Evolutionary conservation across 2,888 invertebrate species (phyloP), one percentile per base, ranked within the genome.

Genomic region (Trachelus stipa): DNA sequence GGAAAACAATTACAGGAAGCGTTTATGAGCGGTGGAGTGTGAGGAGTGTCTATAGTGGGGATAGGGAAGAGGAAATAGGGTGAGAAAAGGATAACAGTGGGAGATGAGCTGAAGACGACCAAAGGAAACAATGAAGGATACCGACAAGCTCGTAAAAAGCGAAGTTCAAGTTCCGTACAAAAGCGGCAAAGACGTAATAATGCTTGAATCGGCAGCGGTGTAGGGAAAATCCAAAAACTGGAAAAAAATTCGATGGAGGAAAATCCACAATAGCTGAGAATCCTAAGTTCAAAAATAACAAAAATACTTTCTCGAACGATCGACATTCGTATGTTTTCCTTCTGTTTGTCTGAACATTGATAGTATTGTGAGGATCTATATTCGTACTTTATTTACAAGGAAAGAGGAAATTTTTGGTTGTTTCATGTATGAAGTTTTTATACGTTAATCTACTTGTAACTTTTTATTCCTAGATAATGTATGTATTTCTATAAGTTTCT

Each of bases 1-100:
- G 79, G 80, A 77, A 83, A 83, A 83, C 83, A 84, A 86, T 86
- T 83, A 81, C 80, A 68, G 56, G 23, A 56, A 56, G 56, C 56
- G 23, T 56, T 56, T 56, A 56, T 56, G 56, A 56, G 23, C 75
- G 73, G 68, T 40, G 73, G 69, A 69, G 30, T 12, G 34, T 69
- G 33, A 31, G n/a, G 69, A 33, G 37, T 11, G 71, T 15, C 68
- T 69, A 73, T 71, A 68, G 76, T 4, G n/a, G 30, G 37, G n/a
- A 76, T 15, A 76, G 37, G 56, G 75, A 73, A 23, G 81, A 69
- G 76, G 81, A 80, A 81, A 80, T 73, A 80, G 81, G 79, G 75
- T 33, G 31, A 77, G 76, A 56, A 34, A 79, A 73, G 74, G 73
- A 77, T 76, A 78, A 77, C 76, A 75, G 68, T 73, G 73, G 68